Evolutionary conservation across 2,888 invertebrate species (phyloP).

Genomic region (Parnassius glacialis): DNA sequence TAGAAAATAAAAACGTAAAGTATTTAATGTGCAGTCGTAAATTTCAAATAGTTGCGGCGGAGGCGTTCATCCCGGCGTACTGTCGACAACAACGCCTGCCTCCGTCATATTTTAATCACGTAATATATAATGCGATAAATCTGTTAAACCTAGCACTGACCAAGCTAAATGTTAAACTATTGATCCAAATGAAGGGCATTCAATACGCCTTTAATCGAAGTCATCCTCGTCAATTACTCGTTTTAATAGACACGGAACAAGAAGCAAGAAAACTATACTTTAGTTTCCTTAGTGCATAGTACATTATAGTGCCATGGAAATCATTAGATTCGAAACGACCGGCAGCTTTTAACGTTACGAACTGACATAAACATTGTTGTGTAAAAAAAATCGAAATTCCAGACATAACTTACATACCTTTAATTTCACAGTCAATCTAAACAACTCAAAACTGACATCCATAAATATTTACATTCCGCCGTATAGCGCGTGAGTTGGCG

Average conservation of each 20-base stretch:
- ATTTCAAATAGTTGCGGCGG: slow-evolving; percentile 41
- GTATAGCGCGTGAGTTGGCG: slow-evolving; percentile 61
- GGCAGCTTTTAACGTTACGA: slow-evolving; percentile 39
- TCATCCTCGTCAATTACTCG: slow-evolving; percentile 64
- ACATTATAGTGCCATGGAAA: slow-evolving; percentile 43
- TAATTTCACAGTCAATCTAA: slow-evolving; percentile 80
- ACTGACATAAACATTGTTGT: slow-evolving; percentile 53
- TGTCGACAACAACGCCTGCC: slow-evolving; percentile 18
- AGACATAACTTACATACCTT: slow-evolving; percentile 74
- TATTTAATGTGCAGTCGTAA: slow-evolving; percentile 25
- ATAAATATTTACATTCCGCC: slow-evolving; percentile 79
- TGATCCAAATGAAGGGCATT: slow-evolving; percentile 74
- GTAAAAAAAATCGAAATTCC: slow-evolving; percentile 60
- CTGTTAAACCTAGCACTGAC: slow-evolving; percentile 59
- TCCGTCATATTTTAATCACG: slow-evolving; percentile 56
- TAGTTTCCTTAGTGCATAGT: slow-evolving; percentile 35
- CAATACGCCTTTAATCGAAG: slow-evolving; percentile 68
- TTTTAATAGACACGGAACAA: slow-evolving; percentile 59
- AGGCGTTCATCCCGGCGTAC: slow-evolving; percentile 48
- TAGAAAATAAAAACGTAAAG: slow-evolving; percentile 22
- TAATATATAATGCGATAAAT: slow-evolving; percentile 71
- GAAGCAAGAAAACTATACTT: slow-evolving; percentile 61
- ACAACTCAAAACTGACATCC: slow-evolving; percentile 80
- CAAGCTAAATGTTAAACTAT: slow-evolving; percentile 70
- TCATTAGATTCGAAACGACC: slow-evolving; percentile 41